These are phyloP conservation scores for Melanostigma gelatinosum DNA, from an alignment of 2,113 vertebrate species.

Conservation along the genomic window DNA sequence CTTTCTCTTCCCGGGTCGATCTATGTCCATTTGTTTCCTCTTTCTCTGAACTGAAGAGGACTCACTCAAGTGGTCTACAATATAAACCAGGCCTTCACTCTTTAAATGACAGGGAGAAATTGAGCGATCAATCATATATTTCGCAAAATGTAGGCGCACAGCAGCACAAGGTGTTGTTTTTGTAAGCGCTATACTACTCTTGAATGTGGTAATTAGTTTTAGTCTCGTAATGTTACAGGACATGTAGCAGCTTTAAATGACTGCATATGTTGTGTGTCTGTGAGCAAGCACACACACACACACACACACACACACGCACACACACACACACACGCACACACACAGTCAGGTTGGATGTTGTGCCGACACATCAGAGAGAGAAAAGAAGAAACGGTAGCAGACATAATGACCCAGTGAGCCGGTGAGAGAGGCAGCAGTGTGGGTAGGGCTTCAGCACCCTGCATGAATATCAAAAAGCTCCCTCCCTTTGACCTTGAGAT, in stretches of 20 bases:
- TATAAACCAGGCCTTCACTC: not conserved
- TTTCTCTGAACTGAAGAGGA: not conserved
- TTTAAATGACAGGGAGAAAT: not conserved
- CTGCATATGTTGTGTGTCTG: conserved; percentile 48
- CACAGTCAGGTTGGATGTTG: conserved; percentile 42
- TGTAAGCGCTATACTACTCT: conserved; percentile 4
- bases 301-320: no score
- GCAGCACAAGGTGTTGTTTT: no score
- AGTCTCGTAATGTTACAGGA: not conserved
- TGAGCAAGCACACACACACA: not conserved
- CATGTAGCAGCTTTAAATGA: conserved; percentile 49
- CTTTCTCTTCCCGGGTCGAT: not conserved
- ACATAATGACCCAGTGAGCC: conserved; percentile 71
- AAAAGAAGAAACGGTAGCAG: conserved; percentile 63
- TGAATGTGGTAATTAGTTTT: not conserved
- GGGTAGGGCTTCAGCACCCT: conserved; percentile 66
- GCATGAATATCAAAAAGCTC: conserved; percentile 83
- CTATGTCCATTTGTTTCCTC: not conserved
- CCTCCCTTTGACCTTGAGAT: conserved; percentile 84
- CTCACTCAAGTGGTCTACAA: not conserved
- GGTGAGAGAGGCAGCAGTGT: conserved; percentile 65
- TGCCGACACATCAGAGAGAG: conserved; percentile 55
- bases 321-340: not conserved
- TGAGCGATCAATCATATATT: not conserved
- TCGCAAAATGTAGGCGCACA: not conserved